A percentile compares a stretch with the other conserved stretches of the same genome.
These are phyloP conservation scores for Corythoichthys haematopterus DNA, from an alignment of 2,113 vertebrate genomes.

Conservation along the genomic window DNA sequence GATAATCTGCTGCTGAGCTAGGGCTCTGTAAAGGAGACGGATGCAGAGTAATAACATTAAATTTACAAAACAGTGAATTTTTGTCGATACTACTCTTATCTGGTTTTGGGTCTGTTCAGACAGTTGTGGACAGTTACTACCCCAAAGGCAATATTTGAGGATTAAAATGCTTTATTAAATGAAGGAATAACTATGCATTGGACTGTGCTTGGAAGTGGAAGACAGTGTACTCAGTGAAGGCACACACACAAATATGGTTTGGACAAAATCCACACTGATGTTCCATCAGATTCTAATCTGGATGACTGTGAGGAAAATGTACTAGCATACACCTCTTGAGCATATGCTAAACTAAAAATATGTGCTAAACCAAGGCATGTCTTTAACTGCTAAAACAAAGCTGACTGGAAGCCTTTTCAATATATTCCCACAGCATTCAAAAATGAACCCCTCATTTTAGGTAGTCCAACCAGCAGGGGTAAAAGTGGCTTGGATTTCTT, in stretches of 20 bases:
- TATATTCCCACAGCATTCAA: no score
- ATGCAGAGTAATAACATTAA: background rate
- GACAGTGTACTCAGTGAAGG: background rate
- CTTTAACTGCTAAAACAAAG: background rate
- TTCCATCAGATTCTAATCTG: background rate
- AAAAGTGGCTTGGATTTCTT: no score
- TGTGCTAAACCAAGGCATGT: background rate
- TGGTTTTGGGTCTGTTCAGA: conserved; percentile 4
- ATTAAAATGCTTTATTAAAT: background rate
- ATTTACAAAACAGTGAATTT: background rate
- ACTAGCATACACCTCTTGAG: background rate
- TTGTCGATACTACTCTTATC: background rate
- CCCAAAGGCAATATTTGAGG: conserved; percentile 8
- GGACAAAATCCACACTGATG: background rate
- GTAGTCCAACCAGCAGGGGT: no score
- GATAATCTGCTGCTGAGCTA: conserved; percentile 3
- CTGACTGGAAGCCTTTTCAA: no score
- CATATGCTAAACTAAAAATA: background rate
- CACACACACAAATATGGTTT: no score
- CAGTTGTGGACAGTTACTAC: background rate
- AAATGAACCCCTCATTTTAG: no score
- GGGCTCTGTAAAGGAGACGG: background rate
- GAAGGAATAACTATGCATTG: background rate
- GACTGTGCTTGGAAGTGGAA: background rate
- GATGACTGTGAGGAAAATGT: background rate